Base-by-base conservation (phyloP, 2,113 vertebrate species). In the Romanogobio albipinnatus region DNA sequence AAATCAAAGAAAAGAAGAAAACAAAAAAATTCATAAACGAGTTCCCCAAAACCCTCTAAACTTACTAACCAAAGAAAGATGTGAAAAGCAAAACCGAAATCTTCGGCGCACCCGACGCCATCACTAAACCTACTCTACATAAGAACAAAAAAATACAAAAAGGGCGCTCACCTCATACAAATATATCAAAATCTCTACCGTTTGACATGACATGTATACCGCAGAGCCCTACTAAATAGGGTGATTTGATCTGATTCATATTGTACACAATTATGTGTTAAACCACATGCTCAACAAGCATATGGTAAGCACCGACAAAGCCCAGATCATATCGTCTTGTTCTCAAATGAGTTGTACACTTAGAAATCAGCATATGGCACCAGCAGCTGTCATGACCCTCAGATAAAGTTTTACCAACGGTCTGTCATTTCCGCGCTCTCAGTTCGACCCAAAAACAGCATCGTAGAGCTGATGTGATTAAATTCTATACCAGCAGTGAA, bases 401-500 rank as follows among this genome's bases (percentile, higher is more conserved):
- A 24, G 47, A 71, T 71, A 71, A 68, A 71, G 29, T 24, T 56
- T 71, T 43, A 78, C 33, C 33, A 56, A 71, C 24, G 5, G 45
- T 68, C 15, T 81, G 47, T 47, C 36, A 47, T 4, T 43, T 22
- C 10, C 14, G 1, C 36, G 17, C 36, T 9, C 73, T 75, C 9
- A 33, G 10, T 49, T 82, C 47, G 3, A 22, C 22, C 45, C 26
- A 58, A 58, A 82, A 70, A 39, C 6, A 43, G 26, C 80, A 68
- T 49, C 26, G 45, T 49, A 47, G 9, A 22, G 14, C 45, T 81
- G 79, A 81, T 51, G 79, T 71, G 80, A 82, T 82, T 82, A 71
- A 82, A 71, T 68, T 26, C 29, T 33, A 53, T 58, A 56, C 45
- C 49, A 43, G 49, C 1, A 43, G 49, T 0, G 14, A 71, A 19